Evolutionary conservation across 1,140 invertebrate species (phyloP).

Genomic region (Brachionus rubens): DNA sequence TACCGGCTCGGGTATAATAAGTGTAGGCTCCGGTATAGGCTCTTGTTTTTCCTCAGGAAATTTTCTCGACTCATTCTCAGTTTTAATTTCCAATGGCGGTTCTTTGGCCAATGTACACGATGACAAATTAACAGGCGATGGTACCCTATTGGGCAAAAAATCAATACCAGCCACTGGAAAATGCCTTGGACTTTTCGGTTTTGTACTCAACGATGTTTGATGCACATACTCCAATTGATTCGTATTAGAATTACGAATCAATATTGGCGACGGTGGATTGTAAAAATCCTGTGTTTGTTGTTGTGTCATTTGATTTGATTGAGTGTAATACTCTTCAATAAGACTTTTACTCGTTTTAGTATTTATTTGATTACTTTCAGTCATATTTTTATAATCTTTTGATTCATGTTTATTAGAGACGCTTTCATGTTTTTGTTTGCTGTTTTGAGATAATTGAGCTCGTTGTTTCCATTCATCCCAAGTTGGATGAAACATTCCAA

Average conservation of each 20-base stretch:
- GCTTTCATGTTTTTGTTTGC: slow-evolving; percentile 5
- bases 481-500: slow-evolving; percentile 35
- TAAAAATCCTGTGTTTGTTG: background rate
- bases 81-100: background rate
- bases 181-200: background rate
- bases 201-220: background rate
- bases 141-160: background rate
- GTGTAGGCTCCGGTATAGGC: background rate
- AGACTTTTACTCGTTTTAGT: background rate
- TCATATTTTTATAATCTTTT: background rate
- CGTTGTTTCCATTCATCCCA: slow-evolving; percentile 46
- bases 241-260: background rate
- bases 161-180: slow-evolving; percentile 9
- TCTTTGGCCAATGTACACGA: slow-evolving; percentile 21
- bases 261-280: background rate
- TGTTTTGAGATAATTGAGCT: background rate
- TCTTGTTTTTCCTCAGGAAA: background rate
- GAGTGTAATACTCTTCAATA: background rate
- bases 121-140: slow-evolving; percentile 25
- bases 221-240: slow-evolving; percentile 19
- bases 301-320: background rate
- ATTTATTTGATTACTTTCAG: background rate
- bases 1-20: background rate
- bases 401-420: slow-evolving; percentile 16
- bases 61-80: background rate